Evolutionary conservation across 2,797 vertebrate species (phyloP).

Genomic region (Oryzias sinensis): DNA sequence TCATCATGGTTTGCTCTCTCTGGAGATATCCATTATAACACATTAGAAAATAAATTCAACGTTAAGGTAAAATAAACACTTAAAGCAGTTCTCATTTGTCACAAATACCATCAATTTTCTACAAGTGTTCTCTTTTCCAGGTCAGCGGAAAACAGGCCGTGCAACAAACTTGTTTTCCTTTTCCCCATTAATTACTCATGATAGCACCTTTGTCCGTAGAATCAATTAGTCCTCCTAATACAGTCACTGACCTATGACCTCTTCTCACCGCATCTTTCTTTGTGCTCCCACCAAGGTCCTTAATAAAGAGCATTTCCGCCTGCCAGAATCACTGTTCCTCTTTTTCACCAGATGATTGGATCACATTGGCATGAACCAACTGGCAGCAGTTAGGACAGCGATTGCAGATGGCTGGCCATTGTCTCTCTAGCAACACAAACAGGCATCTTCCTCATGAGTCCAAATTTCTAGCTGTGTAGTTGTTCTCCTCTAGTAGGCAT

Average conservation of each 20-base stretch:
- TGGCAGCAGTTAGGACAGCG: slow-evolving; percentile 31
- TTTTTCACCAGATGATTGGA: slow-evolving; percentile 46
- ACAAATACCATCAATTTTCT: slow-evolving; percentile 47
- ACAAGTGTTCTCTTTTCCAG: slow-evolving; percentile 49
- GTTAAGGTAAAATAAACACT: not conserved
- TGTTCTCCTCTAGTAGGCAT: slow-evolving; percentile 11
- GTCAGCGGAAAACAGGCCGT: slow-evolving; percentile 45
- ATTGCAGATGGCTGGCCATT: slow-evolving; percentile 31
- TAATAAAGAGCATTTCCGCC: slow-evolving; percentile 44
- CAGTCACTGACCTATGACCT: slow-evolving; percentile 69
- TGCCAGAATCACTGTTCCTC: slow-evolving; percentile 44
- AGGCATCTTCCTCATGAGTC: slow-evolving; percentile 46
- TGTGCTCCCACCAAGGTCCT: slow-evolving; percentile 35
- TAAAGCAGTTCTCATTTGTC: not conserved
- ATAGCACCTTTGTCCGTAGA: slow-evolving; percentile 58
- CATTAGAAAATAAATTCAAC: slow-evolving; percentile 23
- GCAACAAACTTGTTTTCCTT: slow-evolving; percentile 27
- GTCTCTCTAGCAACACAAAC: slow-evolving; percentile 42
- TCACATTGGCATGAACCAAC: slow-evolving; percentile 49
- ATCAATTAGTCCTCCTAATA: slow-evolving; percentile 73
- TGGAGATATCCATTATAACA: not conserved
- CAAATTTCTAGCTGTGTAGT: slow-evolving; percentile 15
- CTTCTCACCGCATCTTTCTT: slow-evolving; percentile 41
- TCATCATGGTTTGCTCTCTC: no score
- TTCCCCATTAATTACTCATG: slow-evolving; percentile 63